A percentile compares a stretch with the other conserved stretches of the same genome.
phyloP scores from a whole-genome alignment of 2,888 invertebrate species.

The Phortica magna region DNA sequence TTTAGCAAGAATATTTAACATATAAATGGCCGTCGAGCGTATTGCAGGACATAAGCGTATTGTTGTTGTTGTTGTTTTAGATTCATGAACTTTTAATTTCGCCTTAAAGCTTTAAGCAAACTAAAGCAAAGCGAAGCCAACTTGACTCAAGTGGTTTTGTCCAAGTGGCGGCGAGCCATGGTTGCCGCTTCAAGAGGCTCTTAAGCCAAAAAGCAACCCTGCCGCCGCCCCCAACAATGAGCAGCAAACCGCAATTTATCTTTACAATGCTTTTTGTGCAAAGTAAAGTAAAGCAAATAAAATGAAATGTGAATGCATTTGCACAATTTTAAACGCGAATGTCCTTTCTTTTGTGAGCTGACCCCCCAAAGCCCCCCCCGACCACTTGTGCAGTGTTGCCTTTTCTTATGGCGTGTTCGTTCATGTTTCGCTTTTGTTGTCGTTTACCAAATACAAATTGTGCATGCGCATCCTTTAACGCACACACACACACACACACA shows the following conservation, averaged over 20 bases:
- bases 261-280: slow-evolving; percentile 6
- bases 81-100: background rate
- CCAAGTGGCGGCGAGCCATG: background rate
- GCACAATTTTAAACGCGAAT: background rate
- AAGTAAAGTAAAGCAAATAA: background rate
- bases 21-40: background rate
- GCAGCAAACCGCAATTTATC: slow-evolving; percentile 24
- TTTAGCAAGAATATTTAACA: background rate
- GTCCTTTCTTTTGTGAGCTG: no score
- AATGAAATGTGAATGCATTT: background rate
- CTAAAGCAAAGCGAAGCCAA: background rate
- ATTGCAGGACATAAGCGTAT: no score
- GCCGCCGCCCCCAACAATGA: background rate
- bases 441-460: slow-evolving; percentile 24
- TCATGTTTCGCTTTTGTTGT: background rate
- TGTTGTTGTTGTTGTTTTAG: background rate
- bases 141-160: background rate
- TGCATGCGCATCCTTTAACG: slow-evolving; percentile 24
- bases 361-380: background rate
- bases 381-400: background rate
- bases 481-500: background rate
- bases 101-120: background rate
- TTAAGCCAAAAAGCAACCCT: no score
- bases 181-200: no score
- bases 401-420: background rate